A percentile compares a stretch with the other conserved stretches of the same genome.
Evolutionary conservation across 2,797 vertebrate genomes (phyloP).

Genomic region (Chiloscyllium punctatum): DNA sequence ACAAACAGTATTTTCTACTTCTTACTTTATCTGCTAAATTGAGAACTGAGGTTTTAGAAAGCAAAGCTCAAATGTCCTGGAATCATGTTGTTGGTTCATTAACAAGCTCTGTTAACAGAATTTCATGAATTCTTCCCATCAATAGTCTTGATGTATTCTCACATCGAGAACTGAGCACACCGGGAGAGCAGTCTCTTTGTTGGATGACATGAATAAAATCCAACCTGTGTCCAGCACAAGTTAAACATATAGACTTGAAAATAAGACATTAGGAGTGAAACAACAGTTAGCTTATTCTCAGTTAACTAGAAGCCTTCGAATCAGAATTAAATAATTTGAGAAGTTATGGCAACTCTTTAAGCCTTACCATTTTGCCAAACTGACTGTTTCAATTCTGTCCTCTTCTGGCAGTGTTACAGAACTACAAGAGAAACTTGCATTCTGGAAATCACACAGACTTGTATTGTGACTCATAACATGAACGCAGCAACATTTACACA

Average conservation of each 20-base stretch:
- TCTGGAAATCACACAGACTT: neutral
- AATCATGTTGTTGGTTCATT: neutral
- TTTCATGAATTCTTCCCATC: neutral
- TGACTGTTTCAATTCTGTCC: slow-evolving; percentile 4
- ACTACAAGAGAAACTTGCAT: neutral
- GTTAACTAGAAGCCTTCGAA: neutral
- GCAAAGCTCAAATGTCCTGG: neutral
- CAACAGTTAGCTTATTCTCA: neutral
- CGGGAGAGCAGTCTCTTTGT: neutral
- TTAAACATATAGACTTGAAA: neutral
- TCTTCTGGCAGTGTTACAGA: neutral
- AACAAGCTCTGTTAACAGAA: neutral
- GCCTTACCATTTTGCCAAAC: neutral
- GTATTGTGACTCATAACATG: neutral
- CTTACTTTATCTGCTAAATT: neutral
- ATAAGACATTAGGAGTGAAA: neutral
- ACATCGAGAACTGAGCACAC: neutral
- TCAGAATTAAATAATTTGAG: neutral
- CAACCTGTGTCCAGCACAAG: neutral
- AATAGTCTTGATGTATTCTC: neutral
- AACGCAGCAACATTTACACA: neutral
- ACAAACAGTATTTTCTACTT: neutral
- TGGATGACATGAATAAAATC: neutral
- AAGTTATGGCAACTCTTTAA: neutral
- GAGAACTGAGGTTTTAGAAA: neutral